A percentile compares a stretch with the other conserved stretches of the same genome.
Evolutionary conservation across 2,888 invertebrate species (phyloP).

Genomic region (Choristoneura rosaceana): DNA sequence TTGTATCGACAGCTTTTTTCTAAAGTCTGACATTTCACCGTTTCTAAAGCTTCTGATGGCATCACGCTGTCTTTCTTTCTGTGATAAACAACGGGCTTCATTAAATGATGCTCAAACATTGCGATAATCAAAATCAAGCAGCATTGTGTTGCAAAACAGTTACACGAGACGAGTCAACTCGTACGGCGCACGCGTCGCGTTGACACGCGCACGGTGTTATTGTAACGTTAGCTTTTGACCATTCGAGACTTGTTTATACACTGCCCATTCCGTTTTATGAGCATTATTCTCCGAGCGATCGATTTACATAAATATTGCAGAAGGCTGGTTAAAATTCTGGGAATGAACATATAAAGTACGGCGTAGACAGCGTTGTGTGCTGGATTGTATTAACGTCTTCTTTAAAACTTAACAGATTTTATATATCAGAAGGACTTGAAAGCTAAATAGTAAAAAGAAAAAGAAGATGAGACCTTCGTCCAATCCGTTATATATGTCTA

Average conservation of each 20-base stretch:
- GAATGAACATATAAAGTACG: background rate
- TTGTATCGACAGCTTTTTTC: background rate
- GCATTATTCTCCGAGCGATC: constrained; percentile 11
- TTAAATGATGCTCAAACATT: constrained; percentile 5
- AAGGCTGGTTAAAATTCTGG: constrained; percentile 11
- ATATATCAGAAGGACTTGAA: too few species aligned
- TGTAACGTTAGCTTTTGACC: constrained; percentile 49
- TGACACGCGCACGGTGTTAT: constrained; percentile 50
- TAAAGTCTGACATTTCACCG: background rate
- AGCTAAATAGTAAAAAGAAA: background rate
- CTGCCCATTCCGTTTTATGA: constrained; percentile 28
- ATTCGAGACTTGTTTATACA: constrained; percentile 32
- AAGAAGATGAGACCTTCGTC: background rate
- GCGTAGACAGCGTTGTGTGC: background rate
- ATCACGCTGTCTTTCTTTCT: background rate
- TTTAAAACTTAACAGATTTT: background rate
- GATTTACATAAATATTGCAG: constrained; percentile 28
- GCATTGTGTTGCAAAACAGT: constrained; percentile 33
- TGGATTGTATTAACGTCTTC: background rate
- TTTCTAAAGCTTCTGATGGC: background rate
- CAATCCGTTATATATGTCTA: background rate
- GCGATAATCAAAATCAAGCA: constrained; percentile 22
- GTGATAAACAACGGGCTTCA: background rate
- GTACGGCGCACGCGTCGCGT: constrained; percentile 54
- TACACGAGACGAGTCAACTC: constrained; percentile 44